These are phyloP conservation scores for Eulemur albifrons DNA, from an alignment of 2,797 vertebrate genomes.

Conservation along the genomic window DNA sequence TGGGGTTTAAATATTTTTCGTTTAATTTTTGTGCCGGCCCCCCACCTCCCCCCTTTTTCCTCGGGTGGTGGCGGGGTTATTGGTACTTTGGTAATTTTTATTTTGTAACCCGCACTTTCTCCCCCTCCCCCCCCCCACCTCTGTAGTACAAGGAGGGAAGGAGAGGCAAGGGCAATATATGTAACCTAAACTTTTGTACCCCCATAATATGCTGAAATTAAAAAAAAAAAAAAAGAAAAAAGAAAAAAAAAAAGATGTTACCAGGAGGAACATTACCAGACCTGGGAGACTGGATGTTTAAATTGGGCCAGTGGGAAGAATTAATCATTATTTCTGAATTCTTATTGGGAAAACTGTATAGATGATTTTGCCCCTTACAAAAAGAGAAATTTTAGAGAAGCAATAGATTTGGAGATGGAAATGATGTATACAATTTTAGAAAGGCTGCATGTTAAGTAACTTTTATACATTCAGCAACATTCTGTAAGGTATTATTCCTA, in stretches of 20 bases:
- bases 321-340: neutral
- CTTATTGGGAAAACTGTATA: neutral
- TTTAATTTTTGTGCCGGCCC: no score
- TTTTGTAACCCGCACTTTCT: no score
- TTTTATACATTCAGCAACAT: neutral
- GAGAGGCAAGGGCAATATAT: no score
- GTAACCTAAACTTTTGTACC: no score
- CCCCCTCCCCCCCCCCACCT: no score
- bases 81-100: no score
- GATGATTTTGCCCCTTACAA: neutral
- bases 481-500: neutral
- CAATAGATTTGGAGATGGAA: neutral
- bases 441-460: neutral
- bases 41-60: no score
- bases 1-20: no score
- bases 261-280: neutral
- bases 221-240: no score
- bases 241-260: neutral
- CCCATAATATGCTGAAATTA: no score
- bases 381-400: neutral
- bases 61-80: no score
- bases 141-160: no score
- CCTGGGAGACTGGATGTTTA: neutral
- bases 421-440: neutral
- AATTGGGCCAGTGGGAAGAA: neutral